Evolutionary conservation across 2,113 vertebrate species (phyloP), one percentile per base, ranked within the genome.

Genomic region (Dunckerocampus dactyliophorus): DNA sequence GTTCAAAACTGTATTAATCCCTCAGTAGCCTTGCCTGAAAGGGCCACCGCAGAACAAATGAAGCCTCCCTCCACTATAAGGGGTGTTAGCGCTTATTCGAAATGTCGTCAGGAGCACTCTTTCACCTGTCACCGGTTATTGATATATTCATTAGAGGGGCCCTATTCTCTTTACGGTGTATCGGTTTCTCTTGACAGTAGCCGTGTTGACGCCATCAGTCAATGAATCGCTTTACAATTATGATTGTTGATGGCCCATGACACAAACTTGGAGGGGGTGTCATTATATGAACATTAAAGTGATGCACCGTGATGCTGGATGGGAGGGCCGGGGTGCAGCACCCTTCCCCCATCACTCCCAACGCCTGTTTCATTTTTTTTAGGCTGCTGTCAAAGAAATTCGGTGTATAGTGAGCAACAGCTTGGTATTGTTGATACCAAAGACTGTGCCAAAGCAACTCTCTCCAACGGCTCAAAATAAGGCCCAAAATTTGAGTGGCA

Each of bases 181-280:
- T 90, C 89, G 88, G 88, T 91, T 92, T 88, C 85, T 88, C 86
- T 89, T 91, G 89, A 90, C 88, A 89, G 83, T 85, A 82, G 84
- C 81, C 77, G 67, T 88, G 88, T 88, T 89, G 91, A 89, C 88
- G 87, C 87, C 89, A 88, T 91, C 89, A 89, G 83, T 92, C 90
- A 89, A 88, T 88, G 88, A 92, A 90, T 91, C 88, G 90, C 90
- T 89, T 92, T 90, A 90, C 91, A 92, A 92, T 92, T 92, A 92
- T 91, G 89, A 90, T 89, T 92, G 87, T 89, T 91, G 91, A 92
- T 92, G 90, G 89, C 65, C 90, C 91, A 91, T 92, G 90, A 92
- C 89, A 91, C 83, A 83, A 87, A 87, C 89, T 86, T 86, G 85
- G 85, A 89, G 81, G 74, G 84, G 88, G 87, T 88, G 90, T 90